A percentile compares a stretch with the other conserved stretches of the same genome.
Conservation (phyloP, 1,140 invertebrate genomes). For the Drosophila sproati region DNA sequence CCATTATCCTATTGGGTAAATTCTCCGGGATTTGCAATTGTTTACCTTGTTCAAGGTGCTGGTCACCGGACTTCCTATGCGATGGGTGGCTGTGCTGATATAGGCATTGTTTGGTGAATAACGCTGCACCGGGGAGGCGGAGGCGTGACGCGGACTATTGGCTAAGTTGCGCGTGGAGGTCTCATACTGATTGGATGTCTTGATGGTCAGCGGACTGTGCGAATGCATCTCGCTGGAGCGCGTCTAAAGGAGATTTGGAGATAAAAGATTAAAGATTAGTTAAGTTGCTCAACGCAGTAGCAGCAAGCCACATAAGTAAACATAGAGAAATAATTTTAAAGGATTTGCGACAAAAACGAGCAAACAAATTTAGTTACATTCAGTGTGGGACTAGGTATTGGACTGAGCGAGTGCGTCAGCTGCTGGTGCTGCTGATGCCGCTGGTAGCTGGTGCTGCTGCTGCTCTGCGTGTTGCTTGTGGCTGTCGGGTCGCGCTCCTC, state of each 20-base stretch:
- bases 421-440: slow-evolving; percentile 52
- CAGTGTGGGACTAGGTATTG: slow-evolving; percentile 81
- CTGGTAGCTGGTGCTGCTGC: slow-evolving; percentile 46
- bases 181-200: slow-evolving; percentile 79
- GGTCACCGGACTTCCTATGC: slow-evolving; percentile 80
- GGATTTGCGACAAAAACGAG: slow-evolving; percentile 35
- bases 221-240: slow-evolving; percentile 78
- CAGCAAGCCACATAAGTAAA: background rate
- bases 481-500: slow-evolving; percentile 65
- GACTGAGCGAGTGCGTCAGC: slow-evolving; percentile 70
- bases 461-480: slow-evolving; percentile 29
- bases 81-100: slow-evolving; percentile 77
- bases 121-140: slow-evolving; percentile 78
- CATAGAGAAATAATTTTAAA: slow-evolving; percentile 20
- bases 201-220: slow-evolving; percentile 82
- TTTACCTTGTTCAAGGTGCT: slow-evolving; percentile 69
- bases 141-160: slow-evolving; percentile 74
- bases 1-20: too few relatives aligned
- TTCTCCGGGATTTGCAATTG: background rate
- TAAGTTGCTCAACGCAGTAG: too few relatives aligned
- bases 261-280: slow-evolving; percentile 1
- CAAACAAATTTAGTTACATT: slow-evolving; percentile 79
- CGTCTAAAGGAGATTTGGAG: slow-evolving; percentile 58
- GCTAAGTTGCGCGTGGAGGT: slow-evolving; percentile 67
- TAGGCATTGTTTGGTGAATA: slow-evolving; percentile 79